A percentile compares a stretch with the other conserved stretches of the same genome.
Conservation (phyloP, 2,797 vertebrate species). For the Oryzias dopingdopingensis region DNA sequence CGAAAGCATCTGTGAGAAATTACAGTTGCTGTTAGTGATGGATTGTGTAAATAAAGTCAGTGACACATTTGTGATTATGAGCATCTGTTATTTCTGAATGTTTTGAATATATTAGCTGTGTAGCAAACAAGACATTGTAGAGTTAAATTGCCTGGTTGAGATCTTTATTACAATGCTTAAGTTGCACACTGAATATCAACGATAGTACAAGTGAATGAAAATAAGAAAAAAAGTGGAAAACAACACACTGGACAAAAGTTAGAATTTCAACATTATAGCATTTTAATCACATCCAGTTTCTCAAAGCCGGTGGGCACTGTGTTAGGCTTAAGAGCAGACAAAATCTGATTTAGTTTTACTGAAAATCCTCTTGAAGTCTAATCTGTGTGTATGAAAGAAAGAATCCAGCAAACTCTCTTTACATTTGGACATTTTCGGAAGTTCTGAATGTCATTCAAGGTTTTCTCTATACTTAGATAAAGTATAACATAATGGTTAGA, state of each 20-base stretch:
- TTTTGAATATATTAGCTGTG: no score
- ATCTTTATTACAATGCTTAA: no score
- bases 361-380: slow-evolving; percentile 14
- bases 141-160: no score
- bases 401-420: slow-evolving; percentile 1
- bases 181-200: no score
- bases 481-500: background rate
- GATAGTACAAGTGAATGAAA: no score
- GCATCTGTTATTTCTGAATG: no score
- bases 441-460: background rate
- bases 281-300: slow-evolving; percentile 23
- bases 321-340: slow-evolving; percentile 16
- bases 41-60: slow-evolving; percentile 6
- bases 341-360: slow-evolving; percentile 19
- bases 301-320: slow-evolving; percentile 11
- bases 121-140: no score
- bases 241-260: no score
- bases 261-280: slow-evolving; percentile 9
- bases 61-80: no score
- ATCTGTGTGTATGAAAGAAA: slow-evolving; percentile 8
- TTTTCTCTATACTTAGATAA: slow-evolving; percentile 1
- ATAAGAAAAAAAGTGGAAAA: no score
- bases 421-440: background rate
- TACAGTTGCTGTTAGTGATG: background rate
- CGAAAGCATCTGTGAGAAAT: slow-evolving; percentile 8